Base-by-base conservation (phyloP, 1,140 invertebrate genomes). In the Neocloeon triangulifer region DNA sequence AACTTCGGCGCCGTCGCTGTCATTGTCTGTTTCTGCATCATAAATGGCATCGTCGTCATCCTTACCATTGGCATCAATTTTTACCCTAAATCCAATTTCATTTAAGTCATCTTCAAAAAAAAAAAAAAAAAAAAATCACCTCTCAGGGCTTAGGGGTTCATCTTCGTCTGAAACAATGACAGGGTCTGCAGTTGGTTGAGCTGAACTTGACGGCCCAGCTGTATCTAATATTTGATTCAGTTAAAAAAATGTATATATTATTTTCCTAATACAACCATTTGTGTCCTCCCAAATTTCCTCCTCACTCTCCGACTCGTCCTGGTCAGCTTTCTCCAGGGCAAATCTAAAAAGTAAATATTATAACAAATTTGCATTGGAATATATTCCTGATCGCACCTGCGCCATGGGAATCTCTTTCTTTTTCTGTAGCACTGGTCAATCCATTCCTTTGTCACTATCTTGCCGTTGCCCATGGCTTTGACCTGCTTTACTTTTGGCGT, bases 401-500 rank as follows among this genome's bases (percentile, higher is more conserved):
- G 62, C 78, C 78, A 84, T 6, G 73, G 71, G 17, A 79, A 49
- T 35, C 65, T 53, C 45, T 64, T 67, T 36, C 66, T 63, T 29
- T 64, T 47, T 29, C 47, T 51, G 46, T 66, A 53, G 44, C 71
- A 79, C 31, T 73, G 65, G 34, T 65, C 57, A 30, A 89, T 60
- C 82, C 82, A 91, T 16, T 69, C 53, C 40, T 69, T 70, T 12
- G 51, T 70, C 1, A 82, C 73, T 43, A 81, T 75, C 51, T 62
- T 66, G 13, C 64, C 72, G 42, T 60, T 60, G 2, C 64, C 66
- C 43, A 59, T 56, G n/a, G n/a, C n/a, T n/a, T n/a, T n/a, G 1
- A 82, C 77, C 52, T 77, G 62, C 32, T 66, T 62, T 46, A 73
- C 80, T 49, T 89, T 89, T 9, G 82, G 84, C 16, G 84, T 89